phyloP scores from a whole-genome alignment of 1,140 invertebrate genomes.

The Ips typographus region DNA sequence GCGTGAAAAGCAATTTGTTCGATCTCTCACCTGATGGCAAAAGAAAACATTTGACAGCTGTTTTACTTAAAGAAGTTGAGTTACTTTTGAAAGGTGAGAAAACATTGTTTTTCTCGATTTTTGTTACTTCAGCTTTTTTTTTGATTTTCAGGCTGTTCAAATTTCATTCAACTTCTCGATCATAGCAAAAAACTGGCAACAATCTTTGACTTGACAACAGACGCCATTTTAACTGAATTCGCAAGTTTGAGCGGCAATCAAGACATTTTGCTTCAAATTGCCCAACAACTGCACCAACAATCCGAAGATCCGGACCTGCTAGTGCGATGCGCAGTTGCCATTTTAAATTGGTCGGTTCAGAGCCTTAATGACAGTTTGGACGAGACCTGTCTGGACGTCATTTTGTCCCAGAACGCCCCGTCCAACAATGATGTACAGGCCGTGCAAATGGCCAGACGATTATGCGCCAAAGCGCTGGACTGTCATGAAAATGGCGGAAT shows the following conservation, averaged over 20 bases:
- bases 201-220: no score
- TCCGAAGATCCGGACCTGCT: constrained; percentile 9
- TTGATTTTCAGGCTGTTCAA: no score
- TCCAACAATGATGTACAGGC: constrained; percentile 13
- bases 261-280: constrained; percentile 13
- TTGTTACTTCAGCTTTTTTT: no score
- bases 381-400: constrained; percentile 24
- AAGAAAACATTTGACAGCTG: no score
- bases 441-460: constrained; percentile 32
- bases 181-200: no score
- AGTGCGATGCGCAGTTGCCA: constrained; percentile 8
- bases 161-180: no score
- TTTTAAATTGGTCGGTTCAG: constrained; percentile 14
- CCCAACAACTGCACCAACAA: constrained; percentile 2
- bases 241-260: neutral
- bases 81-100: no score
- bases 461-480: constrained; percentile 38
- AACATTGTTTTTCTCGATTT: no score
- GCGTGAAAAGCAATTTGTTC: no score
- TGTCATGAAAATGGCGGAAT: constrained; percentile 25
- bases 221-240: no score
- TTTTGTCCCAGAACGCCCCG: neutral
- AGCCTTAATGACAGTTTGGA: constrained; percentile 1
- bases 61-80: no score
- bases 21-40: no score